Percentiles rank a stretch among this genome's conserved stretches.
phyloP scores from a whole-genome alignment of 92 coral and sea anemone genomes.

The Porites evermanni region DNA sequence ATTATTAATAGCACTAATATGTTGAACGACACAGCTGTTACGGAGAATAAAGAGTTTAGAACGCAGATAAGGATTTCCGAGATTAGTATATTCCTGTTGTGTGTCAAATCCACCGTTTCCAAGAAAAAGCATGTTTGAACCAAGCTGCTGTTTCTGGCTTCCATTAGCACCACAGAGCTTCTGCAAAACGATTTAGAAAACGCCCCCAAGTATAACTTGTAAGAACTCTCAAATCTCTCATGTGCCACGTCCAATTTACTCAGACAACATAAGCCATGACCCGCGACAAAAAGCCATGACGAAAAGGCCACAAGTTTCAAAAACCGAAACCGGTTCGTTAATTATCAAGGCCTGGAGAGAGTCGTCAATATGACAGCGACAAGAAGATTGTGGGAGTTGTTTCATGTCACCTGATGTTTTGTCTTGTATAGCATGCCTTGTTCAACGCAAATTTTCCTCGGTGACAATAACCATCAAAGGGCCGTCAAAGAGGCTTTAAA shows the following conservation, averaged over 20 bases:
- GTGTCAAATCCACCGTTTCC: constrained; percentile 1
- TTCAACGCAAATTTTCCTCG: too few relatives aligned
- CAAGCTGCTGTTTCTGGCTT: neutral
- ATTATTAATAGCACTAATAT: constrained; percentile 23
- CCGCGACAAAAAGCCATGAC: too few relatives aligned
- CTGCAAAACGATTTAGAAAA: neutral
- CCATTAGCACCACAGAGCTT: neutral
- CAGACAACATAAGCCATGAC: neutral
- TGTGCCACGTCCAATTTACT: neutral
- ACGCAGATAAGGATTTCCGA: constrained; percentile 30
- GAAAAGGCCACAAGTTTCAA: too few relatives aligned
- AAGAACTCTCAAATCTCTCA: too few relatives aligned
- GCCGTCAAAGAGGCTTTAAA: too few relatives aligned
- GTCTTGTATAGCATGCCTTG: too few relatives aligned
- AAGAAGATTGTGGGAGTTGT: too few relatives aligned
- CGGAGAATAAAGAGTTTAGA: constrained; percentile 39
- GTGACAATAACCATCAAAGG: too few relatives aligned
- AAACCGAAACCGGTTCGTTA: too few relatives aligned
- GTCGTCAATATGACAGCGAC: too few relatives aligned
- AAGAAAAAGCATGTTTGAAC: constrained; percentile 30
- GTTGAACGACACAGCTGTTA: constrained; percentile 39
- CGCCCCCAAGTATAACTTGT: neutral
- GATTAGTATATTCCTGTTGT: neutral
- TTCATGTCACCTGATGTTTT: too few relatives aligned
- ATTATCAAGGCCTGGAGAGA: too few relatives aligned